These are phyloP conservation scores for Ephestia elutella DNA, from an alignment of 1,140 invertebrate genomes.

Conservation along the genomic window DNA sequence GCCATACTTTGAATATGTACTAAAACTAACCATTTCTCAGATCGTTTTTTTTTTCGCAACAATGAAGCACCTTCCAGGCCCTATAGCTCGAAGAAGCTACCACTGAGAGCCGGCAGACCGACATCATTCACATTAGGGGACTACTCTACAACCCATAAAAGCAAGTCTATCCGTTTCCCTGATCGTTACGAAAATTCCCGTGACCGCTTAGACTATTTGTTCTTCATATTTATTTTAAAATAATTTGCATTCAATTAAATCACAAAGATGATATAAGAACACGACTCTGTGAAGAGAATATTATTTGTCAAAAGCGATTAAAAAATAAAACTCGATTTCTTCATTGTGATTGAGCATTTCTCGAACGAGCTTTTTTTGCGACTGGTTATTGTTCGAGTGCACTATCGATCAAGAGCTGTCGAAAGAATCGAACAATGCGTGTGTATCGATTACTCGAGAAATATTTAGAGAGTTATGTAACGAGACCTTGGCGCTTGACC, in stretches of 20 bases:
- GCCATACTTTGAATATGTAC: too few species aligned
- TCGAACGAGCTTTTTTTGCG: neutral
- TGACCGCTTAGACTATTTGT: too few species aligned
- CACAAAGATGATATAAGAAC: neutral
- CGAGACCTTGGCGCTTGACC: slow-evolving; percentile 67
- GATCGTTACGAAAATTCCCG: too few species aligned
- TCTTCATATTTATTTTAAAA: too few species aligned
- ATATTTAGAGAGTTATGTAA: slow-evolving; percentile 63
- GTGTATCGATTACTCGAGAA: slow-evolving; percentile 35
- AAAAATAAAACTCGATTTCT: neutral
- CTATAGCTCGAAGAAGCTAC: too few species aligned
- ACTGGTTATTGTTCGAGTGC: slow-evolving; percentile 10
- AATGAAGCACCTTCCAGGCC: too few species aligned
- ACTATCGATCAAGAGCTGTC: slow-evolving; percentile 30
- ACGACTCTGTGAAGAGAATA: neutral
- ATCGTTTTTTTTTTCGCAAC: too few species aligned
- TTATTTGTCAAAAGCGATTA: neutral
- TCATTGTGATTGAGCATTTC: slow-evolving; percentile 4
- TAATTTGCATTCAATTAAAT: slow-evolving; percentile 11
- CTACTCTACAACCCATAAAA: too few species aligned
- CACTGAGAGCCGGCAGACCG: too few species aligned
- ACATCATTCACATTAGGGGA: too few species aligned
- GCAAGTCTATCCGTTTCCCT: too few species aligned
- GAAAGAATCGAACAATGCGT: slow-evolving; percentile 28
- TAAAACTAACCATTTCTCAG: too few species aligned